Percentiles rank a stretch among this genome's conserved stretches.
Conservation (phyloP, 1,140 invertebrate genomes). For the Zaprionus tsacasi region DNA sequence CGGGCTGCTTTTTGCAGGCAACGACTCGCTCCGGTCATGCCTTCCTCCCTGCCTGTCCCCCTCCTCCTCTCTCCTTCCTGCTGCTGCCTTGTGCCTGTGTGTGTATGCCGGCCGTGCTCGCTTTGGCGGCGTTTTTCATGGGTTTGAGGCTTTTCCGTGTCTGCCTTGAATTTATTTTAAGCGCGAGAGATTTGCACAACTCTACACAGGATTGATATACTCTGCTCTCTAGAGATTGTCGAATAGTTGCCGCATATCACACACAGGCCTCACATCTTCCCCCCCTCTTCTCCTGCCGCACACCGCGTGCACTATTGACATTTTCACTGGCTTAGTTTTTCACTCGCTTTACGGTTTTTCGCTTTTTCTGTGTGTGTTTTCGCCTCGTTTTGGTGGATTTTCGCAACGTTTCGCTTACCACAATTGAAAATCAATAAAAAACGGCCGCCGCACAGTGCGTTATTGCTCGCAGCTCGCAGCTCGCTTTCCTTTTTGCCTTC, state of each 20-base stretch:
- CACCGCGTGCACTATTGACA: conserved; percentile 41
- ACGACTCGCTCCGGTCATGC: not conserved
- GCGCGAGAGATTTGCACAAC: conserved; percentile 58
- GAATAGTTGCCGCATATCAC: not conserved
- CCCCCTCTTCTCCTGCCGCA: not conserved
- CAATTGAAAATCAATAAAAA: conserved; percentile 79
- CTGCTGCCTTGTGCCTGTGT: conserved; percentile 34
- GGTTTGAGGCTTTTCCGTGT: conserved; percentile 77
- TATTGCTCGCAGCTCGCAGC: not conserved
- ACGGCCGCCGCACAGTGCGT: conserved; percentile 43
- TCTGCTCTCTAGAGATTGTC: not conserved
- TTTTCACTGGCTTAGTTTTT: conserved; percentile 50
- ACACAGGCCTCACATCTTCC: not conserved
- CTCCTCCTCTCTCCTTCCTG: no score
- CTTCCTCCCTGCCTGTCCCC: not conserved
- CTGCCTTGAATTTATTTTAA: conserved; percentile 74
- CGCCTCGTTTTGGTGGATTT: conserved; percentile 23
- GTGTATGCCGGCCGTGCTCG: conserved; percentile 70
- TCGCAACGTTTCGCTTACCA: conserved; percentile 65
- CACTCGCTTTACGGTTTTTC: conserved; percentile 18
- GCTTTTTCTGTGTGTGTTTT: conserved; percentile 11
- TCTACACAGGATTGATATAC: conserved; percentile 29
- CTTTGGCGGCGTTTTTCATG: conserved; percentile 40
- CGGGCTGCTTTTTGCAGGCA: conserved; percentile 4
- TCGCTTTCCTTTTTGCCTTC: not conserved